Percentiles rank a stretch among this genome's conserved stretches.
phyloP scores from a whole-genome alignment of 92 coral and sea anemone genomes.

The Palythoa caribaeorum region DNA sequence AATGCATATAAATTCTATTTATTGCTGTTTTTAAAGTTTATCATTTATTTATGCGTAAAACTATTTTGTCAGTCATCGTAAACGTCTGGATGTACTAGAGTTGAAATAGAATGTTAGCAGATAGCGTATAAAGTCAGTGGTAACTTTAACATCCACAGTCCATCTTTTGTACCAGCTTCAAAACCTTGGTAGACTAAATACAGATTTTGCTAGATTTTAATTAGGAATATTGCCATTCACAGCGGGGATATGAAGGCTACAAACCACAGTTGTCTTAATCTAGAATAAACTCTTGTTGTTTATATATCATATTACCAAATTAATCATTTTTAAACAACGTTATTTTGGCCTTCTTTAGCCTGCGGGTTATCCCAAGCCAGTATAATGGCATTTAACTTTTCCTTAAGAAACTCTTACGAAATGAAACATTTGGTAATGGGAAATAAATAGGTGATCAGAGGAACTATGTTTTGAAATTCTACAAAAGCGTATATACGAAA shows the following conservation, averaged over 20 bases:
- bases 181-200: background rate
- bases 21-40: background rate
- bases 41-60: background rate
- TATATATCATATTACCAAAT: background rate
- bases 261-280: background rate
- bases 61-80: background rate
- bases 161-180: background rate
- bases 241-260: slow-evolving; percentile 11
- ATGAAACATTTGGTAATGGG: too few relatives aligned
- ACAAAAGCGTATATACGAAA: too few relatives aligned
- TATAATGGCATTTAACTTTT: background rate
- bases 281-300: background rate
- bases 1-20: background rate
- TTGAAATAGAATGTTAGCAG: background rate
- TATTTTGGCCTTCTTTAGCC: background rate
- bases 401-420: too few relatives aligned
- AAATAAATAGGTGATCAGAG: too few relatives aligned
- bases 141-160: background rate
- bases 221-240: background rate
- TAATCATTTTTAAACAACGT: background rate
- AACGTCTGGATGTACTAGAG: background rate
- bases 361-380: background rate
- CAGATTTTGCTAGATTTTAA: background rate
- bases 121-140: background rate
- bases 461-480: too few relatives aligned